Conservation (phyloP, 1,140 invertebrate species). For the Oscheius sp. region DNA sequence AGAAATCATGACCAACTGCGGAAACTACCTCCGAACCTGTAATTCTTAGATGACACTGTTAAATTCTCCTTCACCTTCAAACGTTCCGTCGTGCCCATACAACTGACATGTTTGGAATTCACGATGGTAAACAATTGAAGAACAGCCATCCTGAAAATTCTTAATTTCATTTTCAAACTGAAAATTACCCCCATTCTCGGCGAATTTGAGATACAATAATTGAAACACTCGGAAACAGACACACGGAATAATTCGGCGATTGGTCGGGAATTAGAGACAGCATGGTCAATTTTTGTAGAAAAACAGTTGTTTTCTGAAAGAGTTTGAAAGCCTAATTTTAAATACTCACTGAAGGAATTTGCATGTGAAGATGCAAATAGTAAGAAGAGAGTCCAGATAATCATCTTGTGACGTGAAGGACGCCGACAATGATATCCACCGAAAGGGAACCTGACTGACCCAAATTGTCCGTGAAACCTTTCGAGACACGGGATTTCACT, state of each 20-base stretch:
- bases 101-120: conserved; percentile 30
- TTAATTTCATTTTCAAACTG: not conserved
- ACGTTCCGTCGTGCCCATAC: conserved; percentile 7
- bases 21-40: conserved; percentile 15
- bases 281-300: not conserved
- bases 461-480: too few relatives aligned
- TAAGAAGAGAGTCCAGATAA: not conserved
- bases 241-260: conserved; percentile 26
- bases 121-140: conserved; percentile 20
- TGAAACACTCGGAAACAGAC: conserved; percentile 17
- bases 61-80: not conserved
- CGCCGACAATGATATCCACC: too few relatives aligned
- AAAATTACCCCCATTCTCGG: conserved; percentile 10
- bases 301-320: conserved; percentile 10
- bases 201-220: conserved; percentile 28
- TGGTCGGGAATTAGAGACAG: conserved; percentile 13
- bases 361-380: not conserved
- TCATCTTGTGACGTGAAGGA: not conserved
- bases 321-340: not conserved
- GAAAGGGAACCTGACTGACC: too few relatives aligned
- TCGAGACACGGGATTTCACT: too few relatives aligned
- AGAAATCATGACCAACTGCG: conserved; percentile 23
- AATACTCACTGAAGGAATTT: not conserved
- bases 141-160: conserved; percentile 18
- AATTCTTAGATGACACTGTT: not conserved